These are phyloP conservation scores for Polypedilum vanderplanki DNA, from an alignment of 1,140 invertebrate species.

Conservation along the genomic window DNA sequence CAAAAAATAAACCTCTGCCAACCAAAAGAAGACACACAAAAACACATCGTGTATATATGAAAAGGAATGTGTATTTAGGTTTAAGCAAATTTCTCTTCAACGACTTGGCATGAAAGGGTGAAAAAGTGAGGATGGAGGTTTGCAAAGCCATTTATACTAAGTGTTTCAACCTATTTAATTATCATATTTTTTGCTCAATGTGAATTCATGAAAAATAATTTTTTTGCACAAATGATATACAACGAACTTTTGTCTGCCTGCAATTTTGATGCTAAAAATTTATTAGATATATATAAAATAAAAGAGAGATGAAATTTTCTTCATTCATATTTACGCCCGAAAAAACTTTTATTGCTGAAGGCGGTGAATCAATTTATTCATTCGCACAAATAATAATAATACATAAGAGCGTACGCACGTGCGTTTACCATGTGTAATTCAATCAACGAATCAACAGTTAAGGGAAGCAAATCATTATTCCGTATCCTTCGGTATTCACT, in stretches of 20 bases:
- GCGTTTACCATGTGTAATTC: background rate
- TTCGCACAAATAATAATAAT: conserved; percentile 14
- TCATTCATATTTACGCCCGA: background rate
- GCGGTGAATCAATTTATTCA: conserved; percentile 6
- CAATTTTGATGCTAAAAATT: too few species aligned
- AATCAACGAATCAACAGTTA: conserved; percentile 13
- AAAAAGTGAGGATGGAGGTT: background rate
- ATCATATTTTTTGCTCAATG: background rate
- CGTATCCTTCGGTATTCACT: background rate
- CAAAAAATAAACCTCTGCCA: background rate
- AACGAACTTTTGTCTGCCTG: too few species aligned
- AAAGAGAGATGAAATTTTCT: too few species aligned
- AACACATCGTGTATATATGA: too few species aligned
- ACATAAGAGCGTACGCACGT: background rate
- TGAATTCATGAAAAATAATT: too few species aligned
- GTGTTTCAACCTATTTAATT: conserved; percentile 12
- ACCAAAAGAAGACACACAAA: background rate
- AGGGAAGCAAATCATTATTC: background rate
- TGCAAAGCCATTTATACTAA: background rate
- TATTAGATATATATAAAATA: too few species aligned
- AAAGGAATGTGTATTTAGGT: too few species aligned
- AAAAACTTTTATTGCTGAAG: background rate
- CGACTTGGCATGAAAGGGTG: too few species aligned
- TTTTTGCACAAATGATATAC: too few species aligned
- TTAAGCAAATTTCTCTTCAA: too few species aligned